Conservation (phyloP, 2,888 invertebrate species). For the Trilocha varians region DNA sequence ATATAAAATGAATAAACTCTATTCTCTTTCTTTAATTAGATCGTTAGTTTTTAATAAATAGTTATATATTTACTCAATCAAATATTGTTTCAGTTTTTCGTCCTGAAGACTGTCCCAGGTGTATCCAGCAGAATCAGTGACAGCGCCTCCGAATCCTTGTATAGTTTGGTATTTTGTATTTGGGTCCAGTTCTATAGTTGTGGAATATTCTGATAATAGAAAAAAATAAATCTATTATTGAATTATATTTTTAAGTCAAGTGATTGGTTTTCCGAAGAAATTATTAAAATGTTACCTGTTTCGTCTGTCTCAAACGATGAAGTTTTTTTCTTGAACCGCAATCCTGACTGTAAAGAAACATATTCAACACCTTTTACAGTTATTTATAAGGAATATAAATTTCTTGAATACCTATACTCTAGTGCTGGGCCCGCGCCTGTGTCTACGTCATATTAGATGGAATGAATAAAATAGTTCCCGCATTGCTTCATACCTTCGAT, state of each 20-base stretch:
- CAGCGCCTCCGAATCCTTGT: slow-evolving; percentile 88
- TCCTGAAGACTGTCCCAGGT: slow-evolving; percentile 64
- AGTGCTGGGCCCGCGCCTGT: too few species aligned
- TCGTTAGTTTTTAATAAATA: too few species aligned
- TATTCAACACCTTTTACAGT: too few species aligned
- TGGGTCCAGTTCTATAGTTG: slow-evolving; percentile 9
- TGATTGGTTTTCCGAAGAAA: not conserved
- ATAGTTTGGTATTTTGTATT: slow-evolving; percentile 74
- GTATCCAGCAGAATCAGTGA: slow-evolving; percentile 79
- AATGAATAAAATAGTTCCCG: too few species aligned
- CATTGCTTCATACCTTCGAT: too few species aligned
- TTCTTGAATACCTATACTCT: too few species aligned
- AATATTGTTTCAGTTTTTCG: not conserved
- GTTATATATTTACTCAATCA: slow-evolving; percentile 3
- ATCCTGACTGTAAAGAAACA: slow-evolving; percentile 6
- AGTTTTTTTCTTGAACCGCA: slow-evolving; percentile 4
- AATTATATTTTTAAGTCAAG: too few species aligned
- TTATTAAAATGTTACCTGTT: not conserved
- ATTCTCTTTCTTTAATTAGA: too few species aligned
- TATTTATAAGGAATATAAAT: too few species aligned
- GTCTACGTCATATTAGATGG: too few species aligned
- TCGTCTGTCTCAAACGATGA: not conserved
- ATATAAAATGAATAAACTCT: too few species aligned
- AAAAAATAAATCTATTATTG: not conserved
- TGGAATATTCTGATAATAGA: not conserved